Base-by-base conservation (phyloP, 2,888 invertebrate genomes). In the Tuta absoluta region DNA sequence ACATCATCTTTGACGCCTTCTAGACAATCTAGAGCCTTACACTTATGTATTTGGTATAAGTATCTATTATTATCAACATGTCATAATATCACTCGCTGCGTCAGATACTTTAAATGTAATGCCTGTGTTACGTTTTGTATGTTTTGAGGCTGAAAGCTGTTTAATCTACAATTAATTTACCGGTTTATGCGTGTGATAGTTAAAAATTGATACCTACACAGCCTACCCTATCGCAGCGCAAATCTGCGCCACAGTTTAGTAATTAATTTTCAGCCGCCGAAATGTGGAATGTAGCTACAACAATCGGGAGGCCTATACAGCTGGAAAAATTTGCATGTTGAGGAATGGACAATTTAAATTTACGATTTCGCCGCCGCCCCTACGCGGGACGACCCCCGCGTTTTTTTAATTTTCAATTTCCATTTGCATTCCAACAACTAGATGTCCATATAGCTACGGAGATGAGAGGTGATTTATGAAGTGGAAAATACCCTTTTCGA, bases 361-460 rank as follows among this genome's bases (percentile, higher is more conserved):
- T 91, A 90, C 90, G 91, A 85, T 87, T 87, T 82, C 82, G 71
- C 80, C 83, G 77, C 86, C 89, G 45, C 45, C 87, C 85, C 82
- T 72, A 75, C 70, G 81, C 75, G 81, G 77, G 70, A 74, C 85
- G 84, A 87, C 89, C 90, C 89, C 89, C 88, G 84, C 84, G 77
- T 86, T 89, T 90, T 89, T 89, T 89, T 86, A 87, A 90, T 89
- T 91, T 91, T 91, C 90, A 89, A 89, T 90, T 91, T 89, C 84
- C 87, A 89, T 91, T 91, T 88, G 87, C 86, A 90, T 91, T 89
- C 89, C 85, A 69, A 68, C 81, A 79, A 81, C 85, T 86, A 82
- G 80, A 76, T 76, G 69, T 75, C 75, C 80, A 74, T 79, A 70
- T 73, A 71, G 65, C 62, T 72, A 72, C 53, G 57, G 62, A 64